Evolutionary conservation across 37 sponge, comb jelly and placozoan genomes (phyloP).

Genomic region (Beroe ovata): DNA sequence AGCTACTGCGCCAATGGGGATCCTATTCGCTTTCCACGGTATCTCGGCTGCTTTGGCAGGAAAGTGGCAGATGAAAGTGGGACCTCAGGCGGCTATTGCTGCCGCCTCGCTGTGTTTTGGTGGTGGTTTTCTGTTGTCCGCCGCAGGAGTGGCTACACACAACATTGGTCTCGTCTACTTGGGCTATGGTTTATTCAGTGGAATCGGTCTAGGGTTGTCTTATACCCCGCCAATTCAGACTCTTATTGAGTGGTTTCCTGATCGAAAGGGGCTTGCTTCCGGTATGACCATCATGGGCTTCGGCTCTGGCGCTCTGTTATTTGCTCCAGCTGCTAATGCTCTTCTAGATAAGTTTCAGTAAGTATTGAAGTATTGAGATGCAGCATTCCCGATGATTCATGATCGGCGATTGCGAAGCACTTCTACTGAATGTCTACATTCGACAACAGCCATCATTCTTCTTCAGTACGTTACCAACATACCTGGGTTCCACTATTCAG

Average conservation of each 20-base stretch:
- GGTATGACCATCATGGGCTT: constrained; percentile 48
- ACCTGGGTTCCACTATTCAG: constrained; percentile 21
- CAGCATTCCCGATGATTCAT: too few relatives aligned
- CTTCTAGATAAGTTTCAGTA: constrained; percentile 25
- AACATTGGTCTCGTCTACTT: constrained; percentile 46
- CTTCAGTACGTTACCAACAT: constrained; percentile 36
- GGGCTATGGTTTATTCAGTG: constrained; percentile 25
- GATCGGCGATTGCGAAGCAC: too few relatives aligned
- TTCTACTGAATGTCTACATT: too few relatives aligned
- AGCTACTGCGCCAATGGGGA: constrained; percentile 29
- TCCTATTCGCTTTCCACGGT: constrained; percentile 67
- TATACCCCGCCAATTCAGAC: constrained; percentile 61
- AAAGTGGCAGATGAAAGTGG: constrained; percentile 65
- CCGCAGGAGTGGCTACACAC: constrained; percentile 44
- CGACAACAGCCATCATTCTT: not conserved
- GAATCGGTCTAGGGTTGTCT: constrained; percentile 22
- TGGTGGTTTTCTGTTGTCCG: constrained; percentile 40
- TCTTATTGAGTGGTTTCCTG: constrained; percentile 64
- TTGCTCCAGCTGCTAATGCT: constrained; percentile 49
- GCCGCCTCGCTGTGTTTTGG: constrained; percentile 29
- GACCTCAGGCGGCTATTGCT: constrained; percentile 32
- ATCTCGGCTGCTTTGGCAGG: constrained; percentile 51
- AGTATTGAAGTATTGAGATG: too few relatives aligned
- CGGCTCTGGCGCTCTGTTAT: constrained; percentile 59
- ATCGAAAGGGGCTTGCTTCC: constrained; percentile 37